These are phyloP conservation scores for Oligia fasciuncula DNA, from an alignment of 2,888 invertebrate genomes.

Conservation along the genomic window DNA sequence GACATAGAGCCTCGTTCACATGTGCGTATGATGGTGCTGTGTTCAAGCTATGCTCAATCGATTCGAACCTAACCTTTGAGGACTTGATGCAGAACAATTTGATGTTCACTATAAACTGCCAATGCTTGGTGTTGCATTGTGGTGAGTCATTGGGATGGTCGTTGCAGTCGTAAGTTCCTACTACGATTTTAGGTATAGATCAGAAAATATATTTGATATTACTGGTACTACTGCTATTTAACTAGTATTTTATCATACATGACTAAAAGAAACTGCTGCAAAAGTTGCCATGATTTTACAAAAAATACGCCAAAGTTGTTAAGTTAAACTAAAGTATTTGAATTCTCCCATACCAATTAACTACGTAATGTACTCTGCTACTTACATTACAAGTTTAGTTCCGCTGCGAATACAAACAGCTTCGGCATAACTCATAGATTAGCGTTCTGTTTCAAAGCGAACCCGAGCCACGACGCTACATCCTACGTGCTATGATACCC, in stretches of 20 bases:
- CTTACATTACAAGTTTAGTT: not conserved
- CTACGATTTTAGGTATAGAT: not conserved
- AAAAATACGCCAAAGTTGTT: not conserved
- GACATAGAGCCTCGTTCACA: constrained; percentile 25
- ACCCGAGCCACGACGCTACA: not conserved
- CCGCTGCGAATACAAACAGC: not conserved
- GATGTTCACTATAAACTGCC: not conserved
- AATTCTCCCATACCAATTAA: not conserved
- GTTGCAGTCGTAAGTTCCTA: not conserved
- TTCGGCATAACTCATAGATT: constrained; percentile 22
- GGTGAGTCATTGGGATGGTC: not conserved
- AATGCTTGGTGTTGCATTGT: not conserved
- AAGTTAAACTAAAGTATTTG: not conserved
- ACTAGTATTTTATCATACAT: not conserved
- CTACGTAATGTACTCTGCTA: not conserved
- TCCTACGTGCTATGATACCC: not conserved
- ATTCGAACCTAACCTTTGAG: constrained; percentile 8
- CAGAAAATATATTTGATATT: not conserved
- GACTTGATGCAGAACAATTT: constrained; percentile 15
- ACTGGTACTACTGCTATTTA: not conserved
- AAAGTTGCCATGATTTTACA: not conserved
- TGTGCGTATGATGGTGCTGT: constrained; percentile 2
- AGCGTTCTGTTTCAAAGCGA: constrained; percentile 36
- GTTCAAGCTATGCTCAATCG: constrained; percentile 17
- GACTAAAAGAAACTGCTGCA: not conserved